These are phyloP conservation scores for Hyalella azteca DNA, from an alignment of 2,888 invertebrate species.

Conservation along the genomic window DNA sequence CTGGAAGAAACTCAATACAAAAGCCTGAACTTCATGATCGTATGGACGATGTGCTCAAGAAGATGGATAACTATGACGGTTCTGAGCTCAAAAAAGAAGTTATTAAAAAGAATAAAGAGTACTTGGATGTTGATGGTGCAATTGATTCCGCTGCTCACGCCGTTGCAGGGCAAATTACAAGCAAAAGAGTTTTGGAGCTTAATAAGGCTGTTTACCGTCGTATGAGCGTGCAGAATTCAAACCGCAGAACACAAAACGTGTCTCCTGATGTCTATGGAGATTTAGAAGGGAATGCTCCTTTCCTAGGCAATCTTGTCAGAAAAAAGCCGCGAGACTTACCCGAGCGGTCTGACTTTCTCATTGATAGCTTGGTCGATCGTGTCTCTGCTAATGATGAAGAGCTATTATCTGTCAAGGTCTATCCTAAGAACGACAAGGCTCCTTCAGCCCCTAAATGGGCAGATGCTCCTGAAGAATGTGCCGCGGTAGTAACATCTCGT, in stretches of 20 bases:
- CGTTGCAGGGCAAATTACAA: too few species aligned
- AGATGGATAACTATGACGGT: neutral
- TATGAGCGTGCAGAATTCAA: too few species aligned
- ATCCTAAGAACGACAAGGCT: neutral
- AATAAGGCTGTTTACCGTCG: too few species aligned
- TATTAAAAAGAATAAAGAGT: constrained; percentile 15
- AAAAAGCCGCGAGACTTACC: neutral
- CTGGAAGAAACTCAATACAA: neutral
- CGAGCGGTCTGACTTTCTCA: neutral
- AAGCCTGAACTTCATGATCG: neutral
- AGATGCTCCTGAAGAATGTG: neutral
- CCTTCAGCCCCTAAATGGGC: neutral
- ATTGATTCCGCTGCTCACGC: neutral
- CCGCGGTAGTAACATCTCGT: constrained; percentile 59
- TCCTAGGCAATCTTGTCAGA: neutral
- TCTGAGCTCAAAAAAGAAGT: constrained; percentile 4
- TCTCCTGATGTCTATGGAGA: too few species aligned
- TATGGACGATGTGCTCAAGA: constrained; percentile 20
- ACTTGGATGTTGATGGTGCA: neutral
- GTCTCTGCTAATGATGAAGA: neutral
- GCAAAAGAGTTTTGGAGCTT: too few species aligned
- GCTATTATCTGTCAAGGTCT: too few species aligned
- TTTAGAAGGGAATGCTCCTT: too few species aligned
- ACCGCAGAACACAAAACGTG: too few species aligned
- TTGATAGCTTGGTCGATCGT: constrained; percentile 5